Conservation (phyloP, 2,797 vertebrate species). For the Gymnocypris eckloni region DNA sequence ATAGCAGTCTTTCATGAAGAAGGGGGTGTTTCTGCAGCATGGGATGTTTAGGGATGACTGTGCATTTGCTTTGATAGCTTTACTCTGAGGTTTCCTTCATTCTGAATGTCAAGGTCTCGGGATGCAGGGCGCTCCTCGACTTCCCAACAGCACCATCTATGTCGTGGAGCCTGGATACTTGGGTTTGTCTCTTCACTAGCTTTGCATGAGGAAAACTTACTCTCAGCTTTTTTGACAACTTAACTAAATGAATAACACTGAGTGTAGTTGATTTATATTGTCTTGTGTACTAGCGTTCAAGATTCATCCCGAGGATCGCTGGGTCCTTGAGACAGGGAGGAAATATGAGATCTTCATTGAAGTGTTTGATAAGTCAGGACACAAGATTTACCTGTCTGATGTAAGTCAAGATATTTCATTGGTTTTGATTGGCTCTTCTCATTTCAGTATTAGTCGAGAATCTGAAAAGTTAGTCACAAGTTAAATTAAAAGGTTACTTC, state of each 20-base stretch:
- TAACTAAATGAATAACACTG: background rate
- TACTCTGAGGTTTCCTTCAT: constrained; percentile 71
- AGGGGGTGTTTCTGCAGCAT: background rate
- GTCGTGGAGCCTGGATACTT: constrained; percentile 93
- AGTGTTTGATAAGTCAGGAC: constrained; percentile 92
- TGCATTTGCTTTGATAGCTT: background rate
- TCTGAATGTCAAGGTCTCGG: constrained; percentile 78
- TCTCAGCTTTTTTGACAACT: background rate
- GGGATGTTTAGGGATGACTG: background rate
- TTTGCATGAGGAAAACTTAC: background rate
- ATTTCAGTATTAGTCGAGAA: background rate
- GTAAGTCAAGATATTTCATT: constrained; percentile 76
- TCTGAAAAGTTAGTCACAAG: background rate
- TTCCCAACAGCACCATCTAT: constrained; percentile 93
- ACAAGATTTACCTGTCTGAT: constrained; percentile 90
- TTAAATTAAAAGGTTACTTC: background rate
- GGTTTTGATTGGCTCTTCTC: constrained; percentile 26
- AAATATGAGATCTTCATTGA: constrained; percentile 87
- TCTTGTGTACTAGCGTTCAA: constrained; percentile 83
- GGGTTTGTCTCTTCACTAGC: constrained; percentile 77
- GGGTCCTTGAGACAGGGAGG: constrained; percentile 90
- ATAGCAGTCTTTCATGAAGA: background rate
- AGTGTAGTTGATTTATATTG: background rate
- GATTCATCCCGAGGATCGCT: constrained; percentile 89
- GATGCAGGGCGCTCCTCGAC: constrained; percentile 90